Evolutionary conservation across 1,140 invertebrate species (phyloP).

Genomic region (Trachymyrmex septentrionalis): DNA sequence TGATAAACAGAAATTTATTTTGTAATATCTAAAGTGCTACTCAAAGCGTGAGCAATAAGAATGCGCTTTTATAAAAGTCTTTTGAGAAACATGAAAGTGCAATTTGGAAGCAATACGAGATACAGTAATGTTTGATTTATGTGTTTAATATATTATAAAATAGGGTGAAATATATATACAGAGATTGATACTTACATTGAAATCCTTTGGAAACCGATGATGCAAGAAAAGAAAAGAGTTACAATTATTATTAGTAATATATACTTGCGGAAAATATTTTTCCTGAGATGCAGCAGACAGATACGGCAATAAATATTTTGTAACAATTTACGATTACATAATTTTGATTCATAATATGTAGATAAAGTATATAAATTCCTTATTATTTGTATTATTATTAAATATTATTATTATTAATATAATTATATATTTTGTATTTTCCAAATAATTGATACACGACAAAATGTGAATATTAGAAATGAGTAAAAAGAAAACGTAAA

Average conservation of each 20-base stretch:
- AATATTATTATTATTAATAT: too few relatives aligned
- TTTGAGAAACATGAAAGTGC: constrained; percentile 6
- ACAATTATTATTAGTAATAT: constrained; percentile 56
- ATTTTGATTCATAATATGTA: background rate
- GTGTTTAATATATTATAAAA: constrained; percentile 11
- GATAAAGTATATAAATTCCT: background rate
- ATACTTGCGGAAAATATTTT: background rate
- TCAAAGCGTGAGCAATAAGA: constrained; percentile 38
- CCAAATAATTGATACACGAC: background rate
- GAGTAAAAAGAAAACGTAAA: background rate
- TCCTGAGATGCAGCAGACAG: background rate
- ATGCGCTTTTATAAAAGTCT: background rate
- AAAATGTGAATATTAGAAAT: background rate
- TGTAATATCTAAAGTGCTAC: constrained; percentile 21
- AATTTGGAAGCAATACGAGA: constrained; percentile 7
- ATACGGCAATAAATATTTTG: constrained; percentile 45
- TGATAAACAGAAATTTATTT: constrained; percentile 13
- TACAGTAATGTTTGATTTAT: background rate
- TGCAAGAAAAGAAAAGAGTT: constrained; percentile 68
- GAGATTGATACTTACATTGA: constrained; percentile 80
- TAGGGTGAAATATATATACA: background rate
- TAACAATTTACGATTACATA: background rate
- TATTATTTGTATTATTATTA: background rate
- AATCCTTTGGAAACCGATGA: constrained; percentile 79
- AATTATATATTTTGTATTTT: background rate